Conservation (phyloP, 2,888 invertebrate genomes). For the Apodemia hepburni region DNA sequence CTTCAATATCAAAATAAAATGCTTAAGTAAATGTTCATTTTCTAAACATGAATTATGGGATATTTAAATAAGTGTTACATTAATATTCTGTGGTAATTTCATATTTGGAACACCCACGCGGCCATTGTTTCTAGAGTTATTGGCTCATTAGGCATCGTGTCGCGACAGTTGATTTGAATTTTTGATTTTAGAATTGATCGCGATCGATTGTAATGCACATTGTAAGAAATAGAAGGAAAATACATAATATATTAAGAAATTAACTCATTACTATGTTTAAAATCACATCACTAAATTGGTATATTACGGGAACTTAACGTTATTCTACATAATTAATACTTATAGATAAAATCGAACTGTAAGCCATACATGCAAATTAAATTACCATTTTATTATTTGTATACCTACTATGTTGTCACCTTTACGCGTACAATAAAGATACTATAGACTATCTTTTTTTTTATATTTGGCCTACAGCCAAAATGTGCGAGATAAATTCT, state of each 20-base stretch:
- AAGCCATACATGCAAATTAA: neutral
- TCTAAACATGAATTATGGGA: conserved; percentile 38
- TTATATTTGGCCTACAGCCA: conserved; percentile 11
- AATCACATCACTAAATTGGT: neutral
- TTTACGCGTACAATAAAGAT: neutral
- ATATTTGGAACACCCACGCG: conserved; percentile 72
- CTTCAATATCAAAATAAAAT: neutral
- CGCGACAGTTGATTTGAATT: conserved; percentile 70
- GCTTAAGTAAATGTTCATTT: conserved; percentile 21
- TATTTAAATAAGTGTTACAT: conserved; percentile 79
- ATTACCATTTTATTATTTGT: neutral
- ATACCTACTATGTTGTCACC: neutral
- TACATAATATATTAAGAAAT: conserved; percentile 17
- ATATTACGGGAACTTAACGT: no score
- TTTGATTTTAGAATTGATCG: conserved; percentile 73
- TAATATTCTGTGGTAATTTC: conserved; percentile 78
- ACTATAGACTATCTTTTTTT: conserved; percentile 1
- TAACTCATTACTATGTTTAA: no score
- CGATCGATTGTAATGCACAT: conserved; percentile 55
- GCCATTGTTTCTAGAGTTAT: conserved; percentile 77
- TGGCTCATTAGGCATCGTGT: conserved; percentile 75
- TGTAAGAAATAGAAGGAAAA: conserved; percentile 49
- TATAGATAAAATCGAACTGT: no score
- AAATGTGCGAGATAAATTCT: conserved; percentile 9
- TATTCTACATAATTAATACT: no score